A percentile compares a stretch with the other conserved stretches of the same genome.
Evolutionary conservation across 2,113 vertebrate genomes (phyloP).

Genomic region (Erythrocercus mccallii): DNA sequence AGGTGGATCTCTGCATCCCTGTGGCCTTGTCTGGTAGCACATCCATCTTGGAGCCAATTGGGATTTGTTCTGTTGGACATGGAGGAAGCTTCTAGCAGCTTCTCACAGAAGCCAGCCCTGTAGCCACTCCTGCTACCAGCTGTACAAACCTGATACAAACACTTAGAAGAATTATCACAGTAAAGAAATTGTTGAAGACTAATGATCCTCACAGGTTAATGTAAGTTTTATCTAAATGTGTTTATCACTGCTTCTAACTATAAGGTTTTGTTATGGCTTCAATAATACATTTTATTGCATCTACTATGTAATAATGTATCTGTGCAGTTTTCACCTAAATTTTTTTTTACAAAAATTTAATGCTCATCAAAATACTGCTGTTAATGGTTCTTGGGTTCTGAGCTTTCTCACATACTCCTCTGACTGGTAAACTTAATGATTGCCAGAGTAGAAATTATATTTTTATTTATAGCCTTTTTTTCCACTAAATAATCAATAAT

Average conservation of each 20-base stretch:
- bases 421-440: neutral
- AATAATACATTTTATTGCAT: neutral
- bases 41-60: neutral
- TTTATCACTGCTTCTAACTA: neutral
- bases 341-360: neutral
- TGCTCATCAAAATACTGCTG: neutral
- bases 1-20: neutral
- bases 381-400: neutral
- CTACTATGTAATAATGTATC: neutral
- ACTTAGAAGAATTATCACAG: neutral
- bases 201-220: neutral
- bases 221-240: neutral
- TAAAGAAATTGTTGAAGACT: neutral
- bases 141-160: neutral
- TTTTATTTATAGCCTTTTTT: neutral
- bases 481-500: neutral
- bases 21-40: neutral
- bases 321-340: neutral
- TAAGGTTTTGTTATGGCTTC: neutral
- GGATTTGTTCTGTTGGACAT: neutral
- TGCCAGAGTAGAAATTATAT: neutral
- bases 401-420: neutral
- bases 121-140: neutral
- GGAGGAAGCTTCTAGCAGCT: neutral
- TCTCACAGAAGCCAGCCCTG: neutral